phyloP scores from a whole-genome alignment of 2,113 vertebrate species.

The Kobus ellipsiprymnus region DNA sequence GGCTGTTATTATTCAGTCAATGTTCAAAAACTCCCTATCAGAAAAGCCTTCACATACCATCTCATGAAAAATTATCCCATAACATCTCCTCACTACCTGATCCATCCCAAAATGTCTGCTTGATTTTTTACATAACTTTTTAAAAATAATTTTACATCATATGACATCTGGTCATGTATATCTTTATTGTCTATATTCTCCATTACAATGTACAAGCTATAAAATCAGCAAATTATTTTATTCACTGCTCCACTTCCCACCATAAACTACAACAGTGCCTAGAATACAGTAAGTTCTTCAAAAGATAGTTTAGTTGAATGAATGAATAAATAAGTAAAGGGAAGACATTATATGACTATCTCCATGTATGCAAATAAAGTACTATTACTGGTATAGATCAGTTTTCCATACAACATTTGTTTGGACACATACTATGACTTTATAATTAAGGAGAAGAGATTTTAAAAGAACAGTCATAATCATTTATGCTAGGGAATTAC shows the following conservation, averaged over 20 bases:
- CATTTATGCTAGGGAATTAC: background rate
- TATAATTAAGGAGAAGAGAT: background rate
- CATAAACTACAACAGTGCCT: background rate
- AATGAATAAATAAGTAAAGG: background rate
- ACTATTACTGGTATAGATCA: background rate
- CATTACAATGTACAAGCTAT: background rate
- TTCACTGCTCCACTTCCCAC: fast-evolving
- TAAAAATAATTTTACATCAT: background rate
- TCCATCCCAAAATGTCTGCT: background rate
- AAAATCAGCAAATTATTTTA: background rate
- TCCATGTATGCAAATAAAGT: background rate
- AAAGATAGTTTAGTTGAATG: background rate
- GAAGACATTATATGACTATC: background rate
- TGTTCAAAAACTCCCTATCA: background rate
- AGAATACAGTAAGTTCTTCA: background rate
- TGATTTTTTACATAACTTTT: background rate
- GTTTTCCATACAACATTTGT: background rate
- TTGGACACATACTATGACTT: background rate
- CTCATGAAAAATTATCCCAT: background rate
- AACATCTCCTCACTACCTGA: fast-evolving
- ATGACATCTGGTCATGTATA: background rate
- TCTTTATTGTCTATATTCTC: background rate
- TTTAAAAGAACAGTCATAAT: background rate
- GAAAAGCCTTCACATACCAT: background rate
- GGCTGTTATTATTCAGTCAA: background rate